phyloP scores from a whole-genome alignment of 2,113 vertebrate genomes.

The Cottus gobio region DNA sequence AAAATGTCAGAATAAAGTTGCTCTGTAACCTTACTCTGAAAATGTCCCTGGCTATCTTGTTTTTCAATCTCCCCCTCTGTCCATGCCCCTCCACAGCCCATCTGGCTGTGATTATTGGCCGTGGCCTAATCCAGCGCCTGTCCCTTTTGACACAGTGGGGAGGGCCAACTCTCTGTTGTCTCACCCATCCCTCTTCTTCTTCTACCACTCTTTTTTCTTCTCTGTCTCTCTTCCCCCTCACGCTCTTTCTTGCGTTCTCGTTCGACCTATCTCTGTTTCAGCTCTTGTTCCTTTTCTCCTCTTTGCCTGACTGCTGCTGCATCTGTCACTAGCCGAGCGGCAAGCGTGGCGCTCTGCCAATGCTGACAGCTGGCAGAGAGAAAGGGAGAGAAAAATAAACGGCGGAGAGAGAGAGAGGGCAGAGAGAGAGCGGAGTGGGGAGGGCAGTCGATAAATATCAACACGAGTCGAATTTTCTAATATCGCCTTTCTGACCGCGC shows the following conservation, averaged over 20 bases:
- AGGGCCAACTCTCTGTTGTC: conserved; percentile 53
- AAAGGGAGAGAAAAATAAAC: conserved; percentile 69
- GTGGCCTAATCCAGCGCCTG: conserved; percentile 67
- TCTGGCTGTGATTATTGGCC: conserved; percentile 78
- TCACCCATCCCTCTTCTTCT: conserved; percentile 38
- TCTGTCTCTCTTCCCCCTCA: conserved; percentile 1
- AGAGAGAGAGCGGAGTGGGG: conserved; percentile 10
- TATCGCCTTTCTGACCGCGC: conserved; percentile 52
- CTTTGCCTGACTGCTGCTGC: conserved; percentile 62
- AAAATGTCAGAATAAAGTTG: conserved; percentile 68
- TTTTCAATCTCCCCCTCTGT: conserved; percentile 67
- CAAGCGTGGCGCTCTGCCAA: conserved; percentile 75
- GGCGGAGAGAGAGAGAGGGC: conserved; percentile 38
- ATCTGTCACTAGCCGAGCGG: conserved; percentile 70
- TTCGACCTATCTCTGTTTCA: conserved; percentile 27
- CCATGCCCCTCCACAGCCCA: conserved; percentile 71
- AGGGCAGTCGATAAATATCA: conserved; percentile 61
- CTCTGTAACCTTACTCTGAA: conserved; percentile 57
- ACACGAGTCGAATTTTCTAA: conserved; percentile 61
- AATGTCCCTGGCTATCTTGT: conserved; percentile 64
- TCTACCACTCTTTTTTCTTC: conserved; percentile 17
- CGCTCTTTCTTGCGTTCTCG: not conserved
- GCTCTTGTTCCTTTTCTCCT: conserved; percentile 48
- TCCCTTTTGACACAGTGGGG: conserved; percentile 71
- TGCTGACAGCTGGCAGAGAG: conserved; percentile 78